Evolutionary conservation across 2,888 invertebrate species (phyloP).

Genomic region (Lasioglossum villosulum): DNA sequence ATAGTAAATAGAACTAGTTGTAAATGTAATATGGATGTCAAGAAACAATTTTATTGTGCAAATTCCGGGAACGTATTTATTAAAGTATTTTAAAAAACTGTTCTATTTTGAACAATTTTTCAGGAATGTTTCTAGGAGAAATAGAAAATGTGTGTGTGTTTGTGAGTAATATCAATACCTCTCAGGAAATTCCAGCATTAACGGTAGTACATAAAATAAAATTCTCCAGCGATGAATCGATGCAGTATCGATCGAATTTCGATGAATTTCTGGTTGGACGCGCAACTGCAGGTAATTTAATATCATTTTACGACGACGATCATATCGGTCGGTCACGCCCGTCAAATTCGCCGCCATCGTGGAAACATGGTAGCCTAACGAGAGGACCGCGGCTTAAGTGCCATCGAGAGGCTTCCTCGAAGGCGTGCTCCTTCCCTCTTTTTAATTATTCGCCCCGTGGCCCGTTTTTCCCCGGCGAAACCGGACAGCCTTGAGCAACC

Average conservation of each 20-base stretch:
- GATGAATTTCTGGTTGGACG: not conserved
- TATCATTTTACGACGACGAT: not conserved
- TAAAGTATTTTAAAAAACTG: not conserved
- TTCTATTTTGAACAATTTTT: not conserved
- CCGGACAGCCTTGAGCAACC: constrained; percentile 14
- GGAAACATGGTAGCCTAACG: not conserved
- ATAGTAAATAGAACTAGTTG: not conserved
- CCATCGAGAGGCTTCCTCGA: constrained; percentile 30
- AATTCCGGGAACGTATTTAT: not conserved
- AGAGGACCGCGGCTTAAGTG: constrained; percentile 37
- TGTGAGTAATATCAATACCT: no score
- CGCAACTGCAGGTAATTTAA: not conserved
- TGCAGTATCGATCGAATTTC: not conserved
- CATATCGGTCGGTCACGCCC: constrained; percentile 1
- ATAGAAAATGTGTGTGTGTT: no score
- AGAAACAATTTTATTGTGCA: not conserved
- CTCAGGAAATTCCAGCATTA: no score
- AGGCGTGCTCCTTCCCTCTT: constrained; percentile 28
- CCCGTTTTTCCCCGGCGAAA: constrained; percentile 27
- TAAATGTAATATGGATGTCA: not conserved
- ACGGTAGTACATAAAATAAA: not conserved
- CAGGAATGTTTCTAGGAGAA: not conserved
- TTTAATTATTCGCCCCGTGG: constrained; percentile 45
- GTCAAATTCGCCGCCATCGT: constrained; percentile 14
- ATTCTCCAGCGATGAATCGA: not conserved